Evolutionary conservation across 2,797 vertebrate species (phyloP), one percentile per base, ranked within the genome.

Genomic region (Meriones psammophilus): DNA sequence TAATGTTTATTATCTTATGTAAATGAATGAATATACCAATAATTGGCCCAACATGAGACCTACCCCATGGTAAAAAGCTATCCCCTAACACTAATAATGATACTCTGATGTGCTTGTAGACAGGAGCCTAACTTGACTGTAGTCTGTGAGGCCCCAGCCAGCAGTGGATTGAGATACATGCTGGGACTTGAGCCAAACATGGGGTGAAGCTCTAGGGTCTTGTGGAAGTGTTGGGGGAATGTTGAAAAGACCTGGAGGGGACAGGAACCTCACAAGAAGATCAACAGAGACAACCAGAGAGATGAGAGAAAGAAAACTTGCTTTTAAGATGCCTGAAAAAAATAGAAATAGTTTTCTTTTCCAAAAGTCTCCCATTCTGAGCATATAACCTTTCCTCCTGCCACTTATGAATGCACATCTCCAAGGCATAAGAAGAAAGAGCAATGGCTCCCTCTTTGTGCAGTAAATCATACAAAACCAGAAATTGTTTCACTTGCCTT

Each of bases 291-390:
- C 50, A 50, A 50, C 50, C 39, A 79, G 85, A 87, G 33, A 66
- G 9, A 42, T 12, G 5, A 76, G 8, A 18, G 30, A 18, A 73
- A 62, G 24, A 89, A 3, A 5, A 69, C 8, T 39, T 42, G 60
- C 18, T 58, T 81, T 92, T 74, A 85, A 74, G 46, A 77, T 1
- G 6, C 36, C 12, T 50, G 54, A 26, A 80, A 87, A 91, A 69
- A 86, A 74, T 20, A n/a, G 9, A 93, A 89, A 64, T 28, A 22
- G 18, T n/a, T 94, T 50, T n/a, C 66, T 90, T 96, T 79, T 58
- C 54, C 76, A 58, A 94, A 54, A 18, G 10, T 13, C 62, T 92
- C 60, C 24, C 66, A 33, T 62, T 88, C 28, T 78, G 15, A 3
- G n/a, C 46, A 64, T 30, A 26, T 26, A 26, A 46, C 64, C 64